Evolutionary conservation across 2,113 vertebrate species (phyloP).

Genomic region (Plotosus lineatus): DNA sequence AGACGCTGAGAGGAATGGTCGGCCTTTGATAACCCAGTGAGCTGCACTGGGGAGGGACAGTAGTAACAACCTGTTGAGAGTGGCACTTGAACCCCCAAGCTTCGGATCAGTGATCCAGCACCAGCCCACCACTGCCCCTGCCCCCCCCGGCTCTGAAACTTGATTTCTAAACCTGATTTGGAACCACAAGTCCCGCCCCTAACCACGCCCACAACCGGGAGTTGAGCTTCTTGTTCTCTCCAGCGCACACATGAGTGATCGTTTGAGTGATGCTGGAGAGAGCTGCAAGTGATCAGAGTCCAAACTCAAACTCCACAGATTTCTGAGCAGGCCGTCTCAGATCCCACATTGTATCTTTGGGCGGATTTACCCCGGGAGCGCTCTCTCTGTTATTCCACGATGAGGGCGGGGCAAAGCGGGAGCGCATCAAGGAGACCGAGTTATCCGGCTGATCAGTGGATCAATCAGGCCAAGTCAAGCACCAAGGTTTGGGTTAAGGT

Average conservation of each 20-base stretch:
- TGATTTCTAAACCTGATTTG: no score
- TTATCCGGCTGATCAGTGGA: slow-evolving; percentile 76
- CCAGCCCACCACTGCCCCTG: no score
- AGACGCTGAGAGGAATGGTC: no score
- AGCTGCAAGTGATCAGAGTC: background rate
- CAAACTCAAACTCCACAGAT: background rate
- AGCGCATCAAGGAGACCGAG: slow-evolving; percentile 73
- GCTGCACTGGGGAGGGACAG: no score
- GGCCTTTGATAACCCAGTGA: no score
- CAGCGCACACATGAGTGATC: background rate
- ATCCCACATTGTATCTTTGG: no score
- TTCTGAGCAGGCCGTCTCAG: background rate
- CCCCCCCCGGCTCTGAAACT: no score
- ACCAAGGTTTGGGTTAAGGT: slow-evolving; percentile 84
- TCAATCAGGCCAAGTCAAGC: slow-evolving; percentile 69
- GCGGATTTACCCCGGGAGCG: background rate
- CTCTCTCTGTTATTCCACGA: slow-evolving; percentile 44
- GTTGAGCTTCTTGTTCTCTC: background rate
- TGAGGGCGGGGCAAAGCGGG: slow-evolving; percentile 72
- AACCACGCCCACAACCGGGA: background rate
- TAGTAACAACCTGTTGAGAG: no score
- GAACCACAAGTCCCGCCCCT: background rate
- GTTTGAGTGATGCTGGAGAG: background rate
- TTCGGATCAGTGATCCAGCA: no score
- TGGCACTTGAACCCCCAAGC: no score